Base-by-base conservation (phyloP, 1,140 invertebrate species). In the Cydia splendana region DNA sequence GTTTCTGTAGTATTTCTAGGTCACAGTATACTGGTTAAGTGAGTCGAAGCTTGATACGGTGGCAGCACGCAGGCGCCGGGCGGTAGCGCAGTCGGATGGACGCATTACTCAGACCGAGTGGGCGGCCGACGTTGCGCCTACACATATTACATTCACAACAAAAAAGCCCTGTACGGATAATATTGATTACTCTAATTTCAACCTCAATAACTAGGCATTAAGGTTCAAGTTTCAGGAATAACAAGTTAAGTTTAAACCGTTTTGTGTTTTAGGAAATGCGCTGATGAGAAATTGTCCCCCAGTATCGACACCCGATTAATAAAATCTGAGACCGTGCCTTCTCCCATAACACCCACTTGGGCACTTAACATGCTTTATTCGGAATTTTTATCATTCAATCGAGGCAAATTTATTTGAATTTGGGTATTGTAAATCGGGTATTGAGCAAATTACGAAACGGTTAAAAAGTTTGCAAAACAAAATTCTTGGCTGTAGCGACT, bases 281-380 rank as follows among this genome's bases (percentile, higher is more conserved):
- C 62, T 77, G 78, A 57, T 81, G 81, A 82, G 81, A 85, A 81
- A 85, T 80, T 83, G 80, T 80, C 78, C 79, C 9, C 30, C 30
- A 38, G 34, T 71, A 71, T 71, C 67, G 67, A 38, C 67, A 71
- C 67, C 15, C 67, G 67, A 71, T 71, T 71, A 71, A 71, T 34
- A 67, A 67, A 67, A 38, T n/a, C 4, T 24, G 79, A 76, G 51
- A 65, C 15, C 42, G 77, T 78, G 77, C 81, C 80, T 82, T 84
- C 80, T 77, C 80, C 76, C 53, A 77, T 79, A 74, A 80, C 82
- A 80, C 82, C 80, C 80, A 83, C 82, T 69, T 74, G 28, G 30
- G 78, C 75, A 77, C 75, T 77, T 67, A 51, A 73, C 38, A 62
- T 73, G 78, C 15, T 71, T 71, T 71, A 71, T 71, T 38, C 65